Conservation (phyloP, 2,797 vertebrate species). For the Enteromius unitaeniatus region DNA sequence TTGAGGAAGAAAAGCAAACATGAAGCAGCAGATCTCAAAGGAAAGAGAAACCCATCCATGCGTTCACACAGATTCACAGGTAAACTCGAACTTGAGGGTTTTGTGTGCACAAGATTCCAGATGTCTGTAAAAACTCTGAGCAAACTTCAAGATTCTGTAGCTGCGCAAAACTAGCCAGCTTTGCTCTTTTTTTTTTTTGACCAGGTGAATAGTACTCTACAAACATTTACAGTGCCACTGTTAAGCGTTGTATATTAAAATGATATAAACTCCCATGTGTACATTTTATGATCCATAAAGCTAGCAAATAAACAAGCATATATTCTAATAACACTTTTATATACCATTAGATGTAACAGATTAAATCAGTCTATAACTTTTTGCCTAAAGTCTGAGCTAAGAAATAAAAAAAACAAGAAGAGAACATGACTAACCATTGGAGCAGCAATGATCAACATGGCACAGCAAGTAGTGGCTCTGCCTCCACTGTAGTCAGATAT, state of each 20-base stretch:
- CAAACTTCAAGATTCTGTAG: constrained; percentile 49
- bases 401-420: background rate
- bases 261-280: background rate
- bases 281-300: background rate
- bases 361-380: background rate
- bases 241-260: background rate
- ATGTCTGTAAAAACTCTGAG: constrained; percentile 49
- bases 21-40: background rate
- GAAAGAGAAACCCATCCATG: constrained; percentile 7
- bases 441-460: constrained; percentile 89
- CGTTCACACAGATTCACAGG: constrained; percentile 35
- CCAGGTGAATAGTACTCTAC: background rate
- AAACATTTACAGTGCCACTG: background rate
- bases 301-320: background rate
- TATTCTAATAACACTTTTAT: background rate
- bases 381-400: background rate
- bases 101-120: constrained; percentile 26
- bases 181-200: background rate
- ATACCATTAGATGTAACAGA: background rate
- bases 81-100: constrained; percentile 40
- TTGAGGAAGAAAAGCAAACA: constrained; percentile 58
- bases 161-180: background rate
- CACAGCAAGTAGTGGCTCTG: constrained; percentile 89
- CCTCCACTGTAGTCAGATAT: constrained; percentile 89
- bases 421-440: constrained; percentile 85